Evolutionary conservation across 64 coral and sea anemone species (phyloP), one percentile per base, ranked within the genome.

Genomic region (Orbicella faveolata): DNA sequence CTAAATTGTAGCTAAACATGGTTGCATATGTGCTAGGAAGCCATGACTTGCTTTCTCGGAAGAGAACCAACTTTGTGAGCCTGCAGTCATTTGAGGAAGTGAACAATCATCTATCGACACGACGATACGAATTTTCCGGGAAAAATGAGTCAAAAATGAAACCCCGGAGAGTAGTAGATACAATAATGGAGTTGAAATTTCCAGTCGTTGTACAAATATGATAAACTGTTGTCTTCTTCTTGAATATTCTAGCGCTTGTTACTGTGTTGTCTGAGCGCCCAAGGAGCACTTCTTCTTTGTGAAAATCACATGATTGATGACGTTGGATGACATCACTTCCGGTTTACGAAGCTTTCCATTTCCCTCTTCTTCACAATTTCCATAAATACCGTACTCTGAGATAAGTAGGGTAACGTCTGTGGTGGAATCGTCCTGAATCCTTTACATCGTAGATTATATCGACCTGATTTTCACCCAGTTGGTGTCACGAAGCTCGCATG

Each of bases 401-500:
- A 59, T 10, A 59, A 59, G 11, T 13, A 59, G 55, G 15, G 55
- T 59, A 16, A 9, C 8, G 54, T 57, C 9, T 57, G 54, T 57
- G 2, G 54, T 57, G 54, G 9, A 70, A 83, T 73, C 65, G 20
- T 72, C 2, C 0, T 48, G 21, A 69, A 85, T 72, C 62, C 3
- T n/a, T 2, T 18, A 21, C 63, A 85, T 85, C 82, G 2, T 2
- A 69, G 4, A 13, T 25, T 48, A 69, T 1, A 72, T 72, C 9
- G 39, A 52, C 36, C 37, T 25, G 36, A 53, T 85, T 85, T 52
- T 70, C 63, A 48, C 8, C 20, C 20, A 52, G 82, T 85, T 53
- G 63, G 23, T 52, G 48, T 85, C 39, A 96, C 90, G 87, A 86
- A 91, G 76, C 74, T 94, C 95, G 92, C 92, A 96, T 96, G 95